Base-by-base conservation (phyloP, 2,797 vertebrate species). In the Gymnoscopelus braueri region DNA sequence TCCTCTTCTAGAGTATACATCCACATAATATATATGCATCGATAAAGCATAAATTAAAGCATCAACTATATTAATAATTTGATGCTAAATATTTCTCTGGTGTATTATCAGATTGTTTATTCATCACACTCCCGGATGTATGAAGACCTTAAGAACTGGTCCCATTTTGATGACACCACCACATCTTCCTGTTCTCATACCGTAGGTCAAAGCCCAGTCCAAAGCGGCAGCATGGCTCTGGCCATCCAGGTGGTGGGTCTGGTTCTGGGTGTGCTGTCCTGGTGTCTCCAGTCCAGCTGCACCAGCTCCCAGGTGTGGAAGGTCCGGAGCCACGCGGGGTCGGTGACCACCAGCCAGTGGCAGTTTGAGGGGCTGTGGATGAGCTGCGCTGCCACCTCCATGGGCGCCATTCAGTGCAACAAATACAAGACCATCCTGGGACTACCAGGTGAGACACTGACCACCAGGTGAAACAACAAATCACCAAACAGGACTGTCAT, bases 291-390 rank as follows among this genome's bases (percentile, higher is more conserved):
- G 85, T 93, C 91, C 72, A 93, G 88, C 85, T 89, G 79, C 23
- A 91, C 89, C 1, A 89, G 91, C 58, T 94, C 92, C 1, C 82
- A 89, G n/a, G 47, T 77, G 65, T 94, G 94, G 94, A 89, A 75
- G 69, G 68, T 82, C 6, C 51, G 75, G 53, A 92, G 87, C 58
- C 88, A 92, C 32, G 35, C 6, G 0, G 89, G 91, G 5, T 74
- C 91, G 0, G 76, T 94, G 19, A 81, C 63, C 69, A 88, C 68
- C 70, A 89, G 81, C 50, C 89, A 85, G 59, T 86, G 86, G 78
- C 79, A 76, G 69, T 91, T 82, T 0, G 92, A 94, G 44, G 93
- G 94, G 7, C 81, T 95, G 67, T 94, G 94, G 93, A 86, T 88
- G 82, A 87, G 89, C 72, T 95, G 94, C 2, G 91, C 79, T 0